Percentiles rank a stretch among this genome's conserved stretches.
Evolutionary conservation across 2,888 invertebrate species (phyloP).

Genomic region (Orthosia gracilis): DNA sequence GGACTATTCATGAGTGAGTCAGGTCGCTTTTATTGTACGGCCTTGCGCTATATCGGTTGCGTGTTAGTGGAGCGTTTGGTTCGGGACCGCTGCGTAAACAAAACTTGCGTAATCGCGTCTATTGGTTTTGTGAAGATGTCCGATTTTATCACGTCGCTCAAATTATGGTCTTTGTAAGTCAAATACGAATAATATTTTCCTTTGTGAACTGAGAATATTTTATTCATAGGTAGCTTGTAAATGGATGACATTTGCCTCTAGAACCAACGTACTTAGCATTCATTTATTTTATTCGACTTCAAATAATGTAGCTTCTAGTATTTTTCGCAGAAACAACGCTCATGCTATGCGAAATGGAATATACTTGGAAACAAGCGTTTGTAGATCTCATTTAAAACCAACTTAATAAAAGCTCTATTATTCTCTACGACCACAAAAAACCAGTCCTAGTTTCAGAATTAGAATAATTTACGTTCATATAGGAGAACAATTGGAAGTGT

Average conservation of each 20-base stretch:
- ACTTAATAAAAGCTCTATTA: constrained; percentile 38
- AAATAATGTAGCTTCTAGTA: constrained; percentile 3
- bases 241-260: constrained; percentile 31
- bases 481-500: constrained; percentile 67
- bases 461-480: constrained; percentile 33
- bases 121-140: constrained; percentile 66
- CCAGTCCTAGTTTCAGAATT: constrained; percentile 37
- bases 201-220: constrained; percentile 32
- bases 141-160: constrained; percentile 51
- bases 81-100: constrained; percentile 85
- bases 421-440: constrained; percentile 24
- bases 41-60: constrained; percentile 89
- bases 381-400: constrained; percentile 19
- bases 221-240: constrained; percentile 35
- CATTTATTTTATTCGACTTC: constrained; percentile 27
- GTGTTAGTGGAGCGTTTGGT: constrained; percentile 87
- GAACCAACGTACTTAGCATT: background rate
- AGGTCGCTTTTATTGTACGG: constrained; percentile 83
- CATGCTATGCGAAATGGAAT: background rate
- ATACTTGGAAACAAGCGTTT: constrained; percentile 6
- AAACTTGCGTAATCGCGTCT: constrained; percentile 83
- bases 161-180: constrained; percentile 43
- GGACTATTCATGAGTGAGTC: constrained; percentile 81
- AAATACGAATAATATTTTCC: constrained; percentile 37
- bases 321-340: background rate